Conservation (phyloP, 2,797 vertebrate genomes). For the Lithobates pipiens region DNA sequence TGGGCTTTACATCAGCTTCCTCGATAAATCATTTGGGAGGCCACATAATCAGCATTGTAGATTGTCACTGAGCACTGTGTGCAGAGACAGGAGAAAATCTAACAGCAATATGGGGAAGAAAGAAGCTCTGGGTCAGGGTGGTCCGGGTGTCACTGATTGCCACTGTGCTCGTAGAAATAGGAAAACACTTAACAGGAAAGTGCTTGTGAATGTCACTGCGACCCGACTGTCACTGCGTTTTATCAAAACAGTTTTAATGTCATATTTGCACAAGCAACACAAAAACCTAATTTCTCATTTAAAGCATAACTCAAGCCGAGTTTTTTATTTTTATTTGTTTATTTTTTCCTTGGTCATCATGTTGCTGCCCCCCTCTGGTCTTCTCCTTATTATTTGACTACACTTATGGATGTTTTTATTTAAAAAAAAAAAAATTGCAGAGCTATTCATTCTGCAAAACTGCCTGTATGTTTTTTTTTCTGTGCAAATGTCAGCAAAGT, state of each 20-base stretch:
- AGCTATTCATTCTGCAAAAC: too few relatives aligned
- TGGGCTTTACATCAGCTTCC: conserved; percentile 73
- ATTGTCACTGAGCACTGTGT: conserved; percentile 62
- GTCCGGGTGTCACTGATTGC: conserved; percentile 1
- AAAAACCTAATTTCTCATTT: too few relatives aligned
- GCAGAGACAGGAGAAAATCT: too few relatives aligned
- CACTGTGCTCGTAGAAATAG: not conserved
- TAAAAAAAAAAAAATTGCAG: too few relatives aligned
- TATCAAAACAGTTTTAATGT: not conserved
- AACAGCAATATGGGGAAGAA: not conserved
- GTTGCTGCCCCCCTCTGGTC: too few relatives aligned
- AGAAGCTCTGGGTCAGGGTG: not conserved
- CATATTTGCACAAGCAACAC: not conserved
- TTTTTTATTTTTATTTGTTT: too few relatives aligned
- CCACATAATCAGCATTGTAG: conserved; percentile 69
- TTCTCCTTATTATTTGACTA: too few relatives aligned
- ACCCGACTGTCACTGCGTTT: not conserved
- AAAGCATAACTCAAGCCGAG: too few relatives aligned
- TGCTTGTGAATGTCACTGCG: conserved; percentile 25
- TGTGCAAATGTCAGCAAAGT: too few relatives aligned
- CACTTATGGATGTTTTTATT: too few relatives aligned
- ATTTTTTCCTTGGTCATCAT: too few relatives aligned
- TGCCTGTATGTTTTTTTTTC: too few relatives aligned
- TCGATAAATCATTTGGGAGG: conserved; percentile 75
- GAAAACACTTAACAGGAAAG: conserved; percentile 3